Base-by-base conservation (phyloP, 92 coral and sea anemone genomes). In the Epizoanthus rinbou region DNA sequence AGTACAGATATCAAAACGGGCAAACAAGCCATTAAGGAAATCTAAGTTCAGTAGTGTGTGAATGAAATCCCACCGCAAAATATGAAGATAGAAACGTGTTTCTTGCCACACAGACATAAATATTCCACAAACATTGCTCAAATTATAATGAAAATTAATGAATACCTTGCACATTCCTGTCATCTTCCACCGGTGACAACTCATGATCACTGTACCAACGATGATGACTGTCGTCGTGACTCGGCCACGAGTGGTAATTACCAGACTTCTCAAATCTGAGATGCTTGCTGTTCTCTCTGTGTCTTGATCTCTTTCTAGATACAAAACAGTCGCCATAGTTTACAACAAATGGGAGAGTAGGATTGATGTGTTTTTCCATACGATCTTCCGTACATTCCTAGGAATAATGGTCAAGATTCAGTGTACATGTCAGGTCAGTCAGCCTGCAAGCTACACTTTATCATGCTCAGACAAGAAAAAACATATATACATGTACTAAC, bases 351-450 rank as follows among this genome's bases (percentile, higher is more conserved):
- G 80, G 80, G 50, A 56, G 28, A 39, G 64, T 5, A 23, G 65
- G 80, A 23, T 0, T 54, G 24, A 28, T 28, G 39, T 54, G 80
- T 3, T 16, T 57, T 21, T 56, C 65, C 80, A 74, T 74, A 16
- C 50, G 80, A 74, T 74, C 80, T 28, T 74, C 80, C 33, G 17
- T 2, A 56, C 80, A 74, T 74, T 74, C 80, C 80, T 74, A 21
- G 25, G 54, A 56, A 74, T 17, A 53, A 5, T 28, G 21, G 28
- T 53, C 23, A 67, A 67, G 9, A 15, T 37, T 37, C 6, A 37
- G 43, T 37, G 43, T 37, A 37, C 43, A 37, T 37, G 50, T 67
- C n/a, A n/a, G 16, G 54, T 50, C 1, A 28, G 54, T 9, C 14
- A 50, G 54, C 16, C 0, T 67, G 35, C 73, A 58, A 15, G 10